phyloP scores from a whole-genome alignment of 2,797 vertebrate species.

The Zalophus californianus region DNA sequence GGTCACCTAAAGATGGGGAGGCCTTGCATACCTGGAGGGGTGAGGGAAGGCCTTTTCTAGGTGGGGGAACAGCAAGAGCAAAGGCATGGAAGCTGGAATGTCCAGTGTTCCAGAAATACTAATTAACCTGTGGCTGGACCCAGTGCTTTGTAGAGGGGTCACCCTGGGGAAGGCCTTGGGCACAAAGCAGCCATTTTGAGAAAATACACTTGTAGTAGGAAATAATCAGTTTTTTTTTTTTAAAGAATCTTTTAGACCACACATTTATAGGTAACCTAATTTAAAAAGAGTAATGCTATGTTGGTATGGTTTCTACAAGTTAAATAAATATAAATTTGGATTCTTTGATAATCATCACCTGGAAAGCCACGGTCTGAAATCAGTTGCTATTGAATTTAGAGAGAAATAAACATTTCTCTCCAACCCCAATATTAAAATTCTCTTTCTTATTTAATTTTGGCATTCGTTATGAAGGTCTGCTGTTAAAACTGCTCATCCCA shows the following conservation, averaged over 20 bases:
- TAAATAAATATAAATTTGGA: neutral
- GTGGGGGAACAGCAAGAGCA: neutral
- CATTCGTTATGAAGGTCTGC: neutral
- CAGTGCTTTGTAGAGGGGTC: neutral
- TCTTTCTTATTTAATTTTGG: neutral
- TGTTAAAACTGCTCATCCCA: neutral
- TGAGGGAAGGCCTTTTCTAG: neutral
- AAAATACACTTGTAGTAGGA: neutral
- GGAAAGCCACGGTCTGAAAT: neutral
- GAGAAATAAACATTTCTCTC: slow-evolving; percentile 16
- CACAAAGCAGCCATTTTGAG: neutral
- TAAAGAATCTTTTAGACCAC: neutral
- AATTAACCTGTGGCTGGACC: neutral
- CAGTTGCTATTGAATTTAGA: slow-evolving; percentile 16
- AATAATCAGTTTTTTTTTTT: neutral
- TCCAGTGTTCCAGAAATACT: neutral
- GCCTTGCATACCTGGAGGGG: neutral
- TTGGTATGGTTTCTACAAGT: neutral
- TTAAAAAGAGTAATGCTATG: neutral
- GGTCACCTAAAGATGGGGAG: neutral
- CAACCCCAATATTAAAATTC: neutral
- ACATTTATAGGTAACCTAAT: neutral
- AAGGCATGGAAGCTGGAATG: neutral
- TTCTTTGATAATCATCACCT: slow-evolving; percentile 3
- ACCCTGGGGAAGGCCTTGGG: neutral